phyloP scores from a whole-genome alignment of 2,113 vertebrate species.

The Leptodactylus fuscus region DNA sequence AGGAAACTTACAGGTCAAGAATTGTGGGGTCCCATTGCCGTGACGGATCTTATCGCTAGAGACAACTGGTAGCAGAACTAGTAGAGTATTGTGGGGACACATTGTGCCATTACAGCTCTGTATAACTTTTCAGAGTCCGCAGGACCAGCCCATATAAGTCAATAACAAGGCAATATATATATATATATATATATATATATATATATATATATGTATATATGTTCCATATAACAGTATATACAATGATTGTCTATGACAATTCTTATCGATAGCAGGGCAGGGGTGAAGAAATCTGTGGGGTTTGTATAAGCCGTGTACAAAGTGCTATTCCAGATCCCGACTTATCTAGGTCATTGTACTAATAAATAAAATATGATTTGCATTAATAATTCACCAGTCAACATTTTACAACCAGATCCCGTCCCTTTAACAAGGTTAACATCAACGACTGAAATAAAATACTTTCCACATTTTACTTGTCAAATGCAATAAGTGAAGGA shows the following conservation, averaged over 20 bases:
- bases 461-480: background rate
- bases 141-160: too few relatives aligned
- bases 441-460: slow-evolving; percentile 19
- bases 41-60: too few relatives aligned
- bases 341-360: slow-evolving; percentile 38
- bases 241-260: background rate
- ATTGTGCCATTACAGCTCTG: too few relatives aligned
- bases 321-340: background rate
- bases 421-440: slow-evolving; percentile 41
- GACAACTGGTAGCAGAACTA: too few relatives aligned
- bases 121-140: too few relatives aligned
- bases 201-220: too few relatives aligned
- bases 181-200: too few relatives aligned
- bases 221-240: too few relatives aligned
- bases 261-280: background rate
- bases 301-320: background rate
- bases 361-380: slow-evolving; percentile 53
- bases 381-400: slow-evolving; percentile 44
- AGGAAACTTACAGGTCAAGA: too few relatives aligned
- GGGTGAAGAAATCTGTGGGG: background rate
- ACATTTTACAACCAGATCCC: slow-evolving; percentile 16
- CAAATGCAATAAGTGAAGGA: background rate
- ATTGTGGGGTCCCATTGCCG: too few relatives aligned
- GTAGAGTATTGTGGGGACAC: too few relatives aligned
- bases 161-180: too few relatives aligned